Base-by-base conservation (phyloP, 53 echinoderm and acorn worm species). In the Henricia sp. region DNA sequence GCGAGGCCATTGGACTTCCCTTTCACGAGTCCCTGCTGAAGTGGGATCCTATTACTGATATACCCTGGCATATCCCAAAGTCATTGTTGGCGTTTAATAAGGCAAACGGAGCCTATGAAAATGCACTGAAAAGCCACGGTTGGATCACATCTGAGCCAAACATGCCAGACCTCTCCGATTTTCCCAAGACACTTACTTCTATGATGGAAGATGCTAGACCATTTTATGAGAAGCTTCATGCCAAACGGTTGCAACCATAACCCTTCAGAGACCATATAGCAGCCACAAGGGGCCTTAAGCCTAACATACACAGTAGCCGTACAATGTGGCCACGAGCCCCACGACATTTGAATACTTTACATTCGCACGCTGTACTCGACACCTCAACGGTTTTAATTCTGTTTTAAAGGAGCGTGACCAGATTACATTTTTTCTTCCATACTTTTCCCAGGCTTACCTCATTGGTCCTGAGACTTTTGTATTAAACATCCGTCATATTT, bases 11-110 rank as follows among this genome's bases (percentile, higher is more conserved):
- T 19, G 77, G 43, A 4, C 41, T 77, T 11, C 77, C 77, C 2
- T 77, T 77, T 10, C 39, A 60, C 3, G 58, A 77, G 26, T 58
- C 46, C 0, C 77, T 77, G 0, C 60, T 77, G 36, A 77, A 58
- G 58, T 77, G 77, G 77, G 42, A 77, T 13, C 43, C 77, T 28
- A 77, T 77, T 60, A 42, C 60, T 9, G 77, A 77, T 2, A 77
- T 77, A 14, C 77, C 77, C 32, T 77, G 77, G 77, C 58, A 59
- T 27, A 77, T 24, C 28, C 33, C 77, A 16, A 77, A 77, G 77
- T 17, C 77, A 1, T 19, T 77, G 60, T 44, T 77, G 0, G 43
- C 77, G 2, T 26, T 77, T 20, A 37, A 77, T 19, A 16, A 59
- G 28, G 58, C 29, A 5, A 77, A 26, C 41, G 77, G 77, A 1